Percentiles rank a stretch among this genome's conserved stretches.
Conservation (phyloP, 1,140 invertebrate species). For the Hypsibius dujardini region DNA sequence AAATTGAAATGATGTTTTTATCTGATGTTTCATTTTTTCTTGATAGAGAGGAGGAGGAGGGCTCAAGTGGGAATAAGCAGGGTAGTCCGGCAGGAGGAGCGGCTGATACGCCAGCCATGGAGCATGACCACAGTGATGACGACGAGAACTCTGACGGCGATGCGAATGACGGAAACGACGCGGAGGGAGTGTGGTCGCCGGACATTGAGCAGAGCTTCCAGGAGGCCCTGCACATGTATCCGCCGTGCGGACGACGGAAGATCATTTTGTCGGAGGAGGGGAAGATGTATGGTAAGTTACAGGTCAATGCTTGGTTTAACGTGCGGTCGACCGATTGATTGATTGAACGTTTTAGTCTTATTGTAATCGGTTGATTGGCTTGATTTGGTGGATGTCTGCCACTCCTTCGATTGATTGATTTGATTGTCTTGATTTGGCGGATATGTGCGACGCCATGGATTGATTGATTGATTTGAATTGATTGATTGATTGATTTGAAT, state of each 20-base stretch:
- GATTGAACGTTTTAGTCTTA: background rate
- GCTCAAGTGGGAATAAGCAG: too few relatives aligned
- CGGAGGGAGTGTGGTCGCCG: slow-evolving; percentile 97
- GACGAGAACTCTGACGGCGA: slow-evolving; percentile 52
- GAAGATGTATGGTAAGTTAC: slow-evolving; percentile 99
- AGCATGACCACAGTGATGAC: slow-evolving; percentile 32
- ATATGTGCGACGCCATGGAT: too few relatives aligned
- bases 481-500: too few relatives aligned
- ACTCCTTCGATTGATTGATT: too few relatives aligned
- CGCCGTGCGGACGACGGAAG: slow-evolving; percentile 93
- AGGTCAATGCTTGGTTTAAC: background rate
- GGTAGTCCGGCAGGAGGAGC: too few relatives aligned
- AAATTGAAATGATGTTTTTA: too few relatives aligned
- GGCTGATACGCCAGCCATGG: too few relatives aligned
- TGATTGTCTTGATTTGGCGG: too few relatives aligned
- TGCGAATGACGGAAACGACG: slow-evolving; percentile 66
- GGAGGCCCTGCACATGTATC: slow-evolving; percentile 97
- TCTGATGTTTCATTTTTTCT: too few relatives aligned
- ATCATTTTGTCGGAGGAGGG: slow-evolving; percentile 99
- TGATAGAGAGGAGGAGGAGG: too few relatives aligned
- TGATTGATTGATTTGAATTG: too few relatives aligned
- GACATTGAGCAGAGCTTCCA: slow-evolving; percentile 99
- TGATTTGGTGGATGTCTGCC: slow-evolving; percentile 17
- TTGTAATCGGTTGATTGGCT: slow-evolving; percentile 9
- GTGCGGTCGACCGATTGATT: background rate